Conservation (phyloP, 2,113 vertebrate genomes). For the Hemiprocne comata region DNA sequence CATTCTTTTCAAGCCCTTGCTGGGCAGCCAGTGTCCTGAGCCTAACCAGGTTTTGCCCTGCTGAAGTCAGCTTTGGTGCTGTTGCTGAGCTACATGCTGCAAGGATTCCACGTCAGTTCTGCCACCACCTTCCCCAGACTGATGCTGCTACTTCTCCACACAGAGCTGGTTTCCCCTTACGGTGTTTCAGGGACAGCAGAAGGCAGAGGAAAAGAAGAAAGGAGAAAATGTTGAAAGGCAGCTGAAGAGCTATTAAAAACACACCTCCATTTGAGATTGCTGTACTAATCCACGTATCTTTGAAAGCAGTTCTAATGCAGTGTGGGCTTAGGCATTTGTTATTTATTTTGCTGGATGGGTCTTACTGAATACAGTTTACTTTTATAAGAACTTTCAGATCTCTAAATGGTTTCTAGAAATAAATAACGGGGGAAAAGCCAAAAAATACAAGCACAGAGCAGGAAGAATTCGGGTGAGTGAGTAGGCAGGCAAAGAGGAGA, state of each 20-base stretch:
- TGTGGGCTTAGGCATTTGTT: neutral
- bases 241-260: neutral
- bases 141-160: neutral
- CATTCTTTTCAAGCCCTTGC: neutral
- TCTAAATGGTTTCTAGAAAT: neutral
- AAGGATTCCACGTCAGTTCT: neutral
- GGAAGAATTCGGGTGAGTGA: neutral
- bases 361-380: neutral
- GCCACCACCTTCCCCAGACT: neutral
- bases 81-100: neutral
- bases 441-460: neutral
- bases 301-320: neutral
- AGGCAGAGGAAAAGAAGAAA: neutral
- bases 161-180: neutral
- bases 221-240: neutral
- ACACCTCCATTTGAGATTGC: neutral
- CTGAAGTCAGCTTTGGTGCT: neutral
- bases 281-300: neutral
- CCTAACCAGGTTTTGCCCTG: neutral
- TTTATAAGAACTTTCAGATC: neutral
- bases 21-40: neutral
- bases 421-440: neutral
- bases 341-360: neutral
- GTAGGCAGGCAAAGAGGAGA: neutral
- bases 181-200: neutral